Conservation (phyloP, 1,140 invertebrate species). For the Steinernema feltiae region DNA sequence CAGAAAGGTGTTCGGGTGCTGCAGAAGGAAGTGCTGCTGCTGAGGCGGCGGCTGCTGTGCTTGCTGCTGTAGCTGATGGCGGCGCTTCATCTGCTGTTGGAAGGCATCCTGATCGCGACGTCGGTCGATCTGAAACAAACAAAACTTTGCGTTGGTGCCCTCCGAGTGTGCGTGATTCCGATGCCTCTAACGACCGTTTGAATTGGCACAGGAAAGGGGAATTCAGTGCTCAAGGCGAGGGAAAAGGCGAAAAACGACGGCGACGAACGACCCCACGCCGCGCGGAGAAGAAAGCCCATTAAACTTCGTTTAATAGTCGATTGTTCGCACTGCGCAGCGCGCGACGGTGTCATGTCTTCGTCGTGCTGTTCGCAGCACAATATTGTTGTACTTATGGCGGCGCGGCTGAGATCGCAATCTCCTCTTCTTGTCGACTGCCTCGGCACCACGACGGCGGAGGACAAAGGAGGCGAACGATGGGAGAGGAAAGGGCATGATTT, state of each 20-base stretch:
- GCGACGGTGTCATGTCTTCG: slow-evolving; percentile 3
- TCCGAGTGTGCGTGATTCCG: neutral
- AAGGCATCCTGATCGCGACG: neutral
- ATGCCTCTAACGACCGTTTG: neutral
- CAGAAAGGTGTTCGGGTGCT: neutral
- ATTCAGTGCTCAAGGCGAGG: neutral
- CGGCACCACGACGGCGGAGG: neutral
- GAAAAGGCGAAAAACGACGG: neutral
- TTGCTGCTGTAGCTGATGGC: neutral
- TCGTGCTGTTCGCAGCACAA: neutral
- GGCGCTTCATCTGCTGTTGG: neutral
- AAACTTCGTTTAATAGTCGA: slow-evolving; percentile 13
- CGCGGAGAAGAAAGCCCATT: slow-evolving; percentile 12
- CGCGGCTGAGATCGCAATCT: slow-evolving; percentile 9
- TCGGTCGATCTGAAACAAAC: neutral
- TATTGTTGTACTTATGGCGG: slow-evolving; percentile 10
- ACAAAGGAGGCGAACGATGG: slow-evolving; percentile 13
- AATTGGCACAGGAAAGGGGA: slow-evolving; percentile 2
- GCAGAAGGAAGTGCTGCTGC: neutral
- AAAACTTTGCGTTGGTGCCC: neutral
- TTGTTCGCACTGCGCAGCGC: neutral
- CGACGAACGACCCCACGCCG: slow-evolving; percentile 12
- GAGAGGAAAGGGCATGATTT: slow-evolving; percentile 10
- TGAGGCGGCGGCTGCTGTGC: neutral
- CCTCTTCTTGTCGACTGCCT: neutral